These are phyloP conservation scores for Vandiemenella viatica DNA, from an alignment of 2,888 invertebrate species.

Conservation along the genomic window DNA sequence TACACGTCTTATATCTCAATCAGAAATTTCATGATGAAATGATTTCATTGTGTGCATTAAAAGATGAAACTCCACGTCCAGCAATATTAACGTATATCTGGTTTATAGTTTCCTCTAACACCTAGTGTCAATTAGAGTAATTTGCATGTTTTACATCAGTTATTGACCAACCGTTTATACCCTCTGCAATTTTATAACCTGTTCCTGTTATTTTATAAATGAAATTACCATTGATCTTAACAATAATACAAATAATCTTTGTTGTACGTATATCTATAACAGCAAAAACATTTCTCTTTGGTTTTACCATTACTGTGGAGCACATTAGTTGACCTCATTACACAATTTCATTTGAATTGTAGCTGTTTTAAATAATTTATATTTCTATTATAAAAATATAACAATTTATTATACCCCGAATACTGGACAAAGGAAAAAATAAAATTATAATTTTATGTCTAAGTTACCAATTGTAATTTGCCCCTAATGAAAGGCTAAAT, in stretches of 20 bases:
- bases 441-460: background rate
- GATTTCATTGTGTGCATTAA: background rate
- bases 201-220: background rate
- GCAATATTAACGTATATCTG: background rate
- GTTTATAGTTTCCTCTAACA: background rate
- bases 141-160: background rate
- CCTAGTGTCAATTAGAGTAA: background rate
- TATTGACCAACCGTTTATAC: background rate
- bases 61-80: background rate
- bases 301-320: background rate
- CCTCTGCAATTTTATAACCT: background rate
- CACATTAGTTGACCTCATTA: background rate
- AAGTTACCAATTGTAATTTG: background rate
- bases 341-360: background rate
- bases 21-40: background rate
- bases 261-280: background rate
- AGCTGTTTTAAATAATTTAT: background rate
- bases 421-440: background rate
- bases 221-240: background rate
- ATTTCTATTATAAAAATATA: background rate
- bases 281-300: background rate
- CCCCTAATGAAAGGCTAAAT: background rate
- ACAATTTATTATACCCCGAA: background rate
- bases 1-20: background rate
- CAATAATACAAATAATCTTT: background rate